These are phyloP conservation scores for Coregonus ussuriensis DNA, from an alignment of 2,797 vertebrate species.

Conservation along the genomic window DNA sequence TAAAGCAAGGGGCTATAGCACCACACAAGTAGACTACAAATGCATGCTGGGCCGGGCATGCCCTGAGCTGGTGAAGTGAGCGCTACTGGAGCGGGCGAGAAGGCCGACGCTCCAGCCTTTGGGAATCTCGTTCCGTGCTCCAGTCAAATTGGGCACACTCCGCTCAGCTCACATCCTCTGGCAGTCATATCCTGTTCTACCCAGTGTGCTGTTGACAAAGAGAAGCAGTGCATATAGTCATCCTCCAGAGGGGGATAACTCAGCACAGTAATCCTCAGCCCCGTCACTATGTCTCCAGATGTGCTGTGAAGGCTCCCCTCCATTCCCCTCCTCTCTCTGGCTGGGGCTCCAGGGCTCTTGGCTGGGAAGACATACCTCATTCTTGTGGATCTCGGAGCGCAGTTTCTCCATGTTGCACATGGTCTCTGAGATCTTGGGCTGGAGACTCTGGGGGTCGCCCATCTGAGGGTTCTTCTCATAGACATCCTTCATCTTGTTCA, in stretches of 20 bases:
- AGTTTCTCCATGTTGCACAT: constrained; percentile 95
- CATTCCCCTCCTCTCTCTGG: background rate
- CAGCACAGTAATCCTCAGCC: background rate
- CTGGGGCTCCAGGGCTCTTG: background rate
- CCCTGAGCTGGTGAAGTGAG: no score
- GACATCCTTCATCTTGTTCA: constrained; percentile 99
- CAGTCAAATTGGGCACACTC: no score
- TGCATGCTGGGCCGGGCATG: no score
- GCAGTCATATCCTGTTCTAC: no score
- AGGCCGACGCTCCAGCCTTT: no score
- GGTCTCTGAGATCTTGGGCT: constrained; percentile 96
- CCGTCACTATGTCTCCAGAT: background rate
- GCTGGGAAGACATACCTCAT: constrained; percentile 82
- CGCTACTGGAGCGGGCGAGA: no score
- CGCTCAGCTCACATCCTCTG: no score
- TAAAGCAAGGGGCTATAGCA: no score
- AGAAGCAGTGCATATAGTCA: background rate
- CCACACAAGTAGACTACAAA: no score
- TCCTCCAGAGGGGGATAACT: constrained; percentile 1
- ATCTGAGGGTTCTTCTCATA: constrained; percentile 99
- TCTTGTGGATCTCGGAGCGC: constrained; percentile 96
- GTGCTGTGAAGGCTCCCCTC: background rate
- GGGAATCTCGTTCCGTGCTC: no score
- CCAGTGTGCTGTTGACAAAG: background rate
- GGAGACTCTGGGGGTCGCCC: constrained; percentile 95